Percentiles rank a stretch among this genome's conserved stretches.
Evolutionary conservation across 2,888 invertebrate species (phyloP).

Genomic region (Seladonia tumulorum): DNA sequence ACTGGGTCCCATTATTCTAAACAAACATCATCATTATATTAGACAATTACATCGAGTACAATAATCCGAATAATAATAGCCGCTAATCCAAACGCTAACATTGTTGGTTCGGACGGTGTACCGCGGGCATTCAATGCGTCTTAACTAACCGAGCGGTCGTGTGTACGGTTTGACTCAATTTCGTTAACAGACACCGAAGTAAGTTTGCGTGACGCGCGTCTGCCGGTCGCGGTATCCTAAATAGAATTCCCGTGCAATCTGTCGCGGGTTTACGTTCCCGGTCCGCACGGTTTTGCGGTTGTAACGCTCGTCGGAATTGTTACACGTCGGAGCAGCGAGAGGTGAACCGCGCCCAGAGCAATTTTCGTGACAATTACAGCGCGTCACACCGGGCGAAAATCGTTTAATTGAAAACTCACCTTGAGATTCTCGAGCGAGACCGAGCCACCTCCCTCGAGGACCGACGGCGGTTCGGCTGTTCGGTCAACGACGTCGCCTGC

Average conservation of each 20-base stretch:
- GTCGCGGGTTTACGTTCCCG: slow-evolving; percentile 27
- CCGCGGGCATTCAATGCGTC: slow-evolving; percentile 33
- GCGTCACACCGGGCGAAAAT: slow-evolving; percentile 19
- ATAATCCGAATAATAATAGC: slow-evolving; percentile 30
- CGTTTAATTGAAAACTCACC: slow-evolving; percentile 53
- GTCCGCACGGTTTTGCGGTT: slow-evolving; percentile 41
- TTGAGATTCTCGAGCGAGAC: slow-evolving; percentile 57
- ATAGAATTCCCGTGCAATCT: slow-evolving; percentile 56
- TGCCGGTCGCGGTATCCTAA: slow-evolving; percentile 29
- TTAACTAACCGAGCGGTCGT: slow-evolving; percentile 47
- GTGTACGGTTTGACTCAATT: slow-evolving; percentile 25
- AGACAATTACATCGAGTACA: slow-evolving; percentile 9
- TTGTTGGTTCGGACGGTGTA: slow-evolving; percentile 22
- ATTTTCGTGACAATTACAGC: slow-evolving; percentile 59
- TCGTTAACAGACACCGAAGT: slow-evolving; percentile 45
- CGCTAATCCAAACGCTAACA: slow-evolving; percentile 15
- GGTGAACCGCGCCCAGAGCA: slow-evolving; percentile 45
- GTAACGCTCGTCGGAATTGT: slow-evolving; percentile 35
- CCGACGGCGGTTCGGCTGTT: slow-evolving; percentile 44
- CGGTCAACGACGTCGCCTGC: slow-evolving; percentile 46
- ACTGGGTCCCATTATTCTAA: background rate
- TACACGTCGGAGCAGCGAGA: slow-evolving; percentile 31
- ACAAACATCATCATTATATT: slow-evolving; percentile 25
- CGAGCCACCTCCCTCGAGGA: slow-evolving; percentile 36
- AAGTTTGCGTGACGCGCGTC: slow-evolving; percentile 41